Evolutionary conservation across 92 coral and sea anemone species (phyloP), one percentile per base, ranked within the genome.

Genomic region (Pocillopora grandis): DNA sequence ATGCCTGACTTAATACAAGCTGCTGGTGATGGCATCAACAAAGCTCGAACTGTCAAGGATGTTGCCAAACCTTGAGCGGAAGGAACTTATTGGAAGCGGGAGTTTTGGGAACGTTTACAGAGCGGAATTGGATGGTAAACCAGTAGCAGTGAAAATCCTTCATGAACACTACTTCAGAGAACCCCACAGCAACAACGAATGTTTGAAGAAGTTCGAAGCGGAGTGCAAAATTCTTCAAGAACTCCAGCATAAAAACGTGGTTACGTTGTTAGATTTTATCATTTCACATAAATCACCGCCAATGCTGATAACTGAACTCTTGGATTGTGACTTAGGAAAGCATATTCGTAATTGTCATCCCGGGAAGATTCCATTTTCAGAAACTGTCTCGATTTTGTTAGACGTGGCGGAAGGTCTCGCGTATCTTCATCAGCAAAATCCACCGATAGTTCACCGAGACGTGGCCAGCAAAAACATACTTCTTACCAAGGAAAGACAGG

Each of bases 351-450:
- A 11, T 31, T 35, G 17, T 10, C 61, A 77, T 64, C 72, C 81
- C 27, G n/a, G 16, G 59, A 77, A 77, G 84, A 68, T 88, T 62
- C 77, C 91, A 57, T 77, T 77, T 65, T 76, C 80, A 10, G 88
- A 88, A 20, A 78, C 80, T 12, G 88, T 88, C 18, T 63, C 52
- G 56, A 88, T 88, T 21, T 71, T 77, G 87, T 73, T 77, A 15
- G 91, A 88, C 65, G 91, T 88, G n/a, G 91, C 91, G n/a, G 76
- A 88, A 27, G 91, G 91, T 15, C 84, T 88, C 8, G 76, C 48
- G 23, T 88, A 88, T 36, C 49, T 88, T 48, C 88, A 88, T 62
- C 88, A 88, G 5, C 57, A 59, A 21, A 82, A 70, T 49, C 91
- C 88, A n/a, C 70, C 76, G 74, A 83, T 88, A 71, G 80, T 83